Conservation (phyloP, 1,140 invertebrate genomes). For the Drosophila baimaii region DNA sequence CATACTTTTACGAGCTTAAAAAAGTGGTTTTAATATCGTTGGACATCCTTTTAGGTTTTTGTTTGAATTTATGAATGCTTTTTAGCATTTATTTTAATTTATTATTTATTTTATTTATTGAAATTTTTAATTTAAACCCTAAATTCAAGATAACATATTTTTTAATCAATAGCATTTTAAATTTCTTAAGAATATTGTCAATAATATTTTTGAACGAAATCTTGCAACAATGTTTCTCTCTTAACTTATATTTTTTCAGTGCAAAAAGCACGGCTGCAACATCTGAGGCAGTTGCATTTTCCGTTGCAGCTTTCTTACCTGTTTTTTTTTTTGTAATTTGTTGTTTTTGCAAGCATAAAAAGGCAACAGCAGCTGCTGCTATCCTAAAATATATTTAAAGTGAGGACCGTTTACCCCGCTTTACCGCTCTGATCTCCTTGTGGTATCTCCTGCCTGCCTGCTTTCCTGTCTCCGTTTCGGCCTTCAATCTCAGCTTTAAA, state of each 20-base stretch:
- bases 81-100: no score
- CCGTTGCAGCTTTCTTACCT: slow-evolving; percentile 71
- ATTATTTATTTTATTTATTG: not conserved
- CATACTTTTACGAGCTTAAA: not conserved
- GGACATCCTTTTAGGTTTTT: not conserved
- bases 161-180: no score
- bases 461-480: slow-evolving; percentile 51
- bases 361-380: slow-evolving; percentile 51
- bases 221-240: no score
- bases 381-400: slow-evolving; percentile 62
- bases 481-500: slow-evolving; percentile 75
- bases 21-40: not conserved
- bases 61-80: not conserved
- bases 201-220: no score
- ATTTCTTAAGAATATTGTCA: no score
- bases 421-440: not conserved
- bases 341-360: slow-evolving; percentile 24
- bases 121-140: not conserved
- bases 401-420: slow-evolving; percentile 12
- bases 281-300: slow-evolving; percentile 64
- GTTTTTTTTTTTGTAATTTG: slow-evolving; percentile 26
- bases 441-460: slow-evolving; percentile 1
- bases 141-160: no score
- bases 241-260: not conserved
- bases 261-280: slow-evolving; percentile 15